Conservation (phyloP, 1,140 invertebrate species). For the Drosophila tsacasi region DNA sequence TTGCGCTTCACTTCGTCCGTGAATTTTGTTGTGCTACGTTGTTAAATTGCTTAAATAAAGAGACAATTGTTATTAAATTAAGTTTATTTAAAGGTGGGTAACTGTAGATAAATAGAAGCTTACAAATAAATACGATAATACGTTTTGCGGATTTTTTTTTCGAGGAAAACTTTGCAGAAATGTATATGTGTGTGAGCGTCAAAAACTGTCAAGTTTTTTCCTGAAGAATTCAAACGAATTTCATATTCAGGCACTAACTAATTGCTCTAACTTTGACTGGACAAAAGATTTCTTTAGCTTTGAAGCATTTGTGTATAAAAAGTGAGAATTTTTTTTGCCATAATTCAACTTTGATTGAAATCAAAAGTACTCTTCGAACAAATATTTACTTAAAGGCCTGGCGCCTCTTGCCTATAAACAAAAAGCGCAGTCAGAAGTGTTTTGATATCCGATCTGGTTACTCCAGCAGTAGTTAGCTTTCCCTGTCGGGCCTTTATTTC, state of each 20-base stretch:
- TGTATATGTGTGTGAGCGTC: neutral
- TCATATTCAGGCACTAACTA: neutral
- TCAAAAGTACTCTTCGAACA: neutral
- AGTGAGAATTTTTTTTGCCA: too few species aligned
- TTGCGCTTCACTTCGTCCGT: neutral
- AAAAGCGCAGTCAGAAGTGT: conserved; percentile 2
- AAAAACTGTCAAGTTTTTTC: neutral
- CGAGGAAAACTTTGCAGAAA: too few species aligned
- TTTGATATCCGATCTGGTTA: conserved; percentile 1
- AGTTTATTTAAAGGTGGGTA: neutral
- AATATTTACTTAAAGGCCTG: neutral
- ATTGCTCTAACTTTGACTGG: neutral
- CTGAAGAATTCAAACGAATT: neutral
- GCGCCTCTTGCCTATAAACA: conserved; percentile 16
- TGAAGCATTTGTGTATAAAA: neutral
- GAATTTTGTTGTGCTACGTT: neutral
- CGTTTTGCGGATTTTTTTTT: too few species aligned
- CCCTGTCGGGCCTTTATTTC: neutral
- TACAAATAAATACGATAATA: neutral
- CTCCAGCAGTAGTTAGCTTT: neutral
- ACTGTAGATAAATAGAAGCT: too few species aligned
- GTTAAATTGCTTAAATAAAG: conserved; percentile 4
- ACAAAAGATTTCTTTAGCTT: neutral
- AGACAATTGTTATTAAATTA: neutral
- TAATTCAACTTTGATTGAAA: neutral